A percentile compares a stretch with the other conserved stretches of the same genome.
Evolutionary conservation across 2,888 invertebrate species (phyloP).

Genomic region (Drosophila rellima): DNA sequence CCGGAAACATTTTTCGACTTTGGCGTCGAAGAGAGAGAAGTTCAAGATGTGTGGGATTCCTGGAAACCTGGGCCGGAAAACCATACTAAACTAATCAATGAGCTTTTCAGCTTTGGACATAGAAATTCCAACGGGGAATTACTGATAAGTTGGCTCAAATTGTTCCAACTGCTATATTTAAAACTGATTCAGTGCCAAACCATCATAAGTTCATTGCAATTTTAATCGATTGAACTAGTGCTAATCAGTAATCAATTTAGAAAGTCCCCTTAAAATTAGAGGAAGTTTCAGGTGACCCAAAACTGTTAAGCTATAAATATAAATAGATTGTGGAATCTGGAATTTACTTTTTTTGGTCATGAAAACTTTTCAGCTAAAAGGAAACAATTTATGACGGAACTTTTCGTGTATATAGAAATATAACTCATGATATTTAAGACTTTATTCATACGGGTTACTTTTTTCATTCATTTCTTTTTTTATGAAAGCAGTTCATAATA

Average conservation of each 20-base stretch:
- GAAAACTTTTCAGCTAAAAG: background rate
- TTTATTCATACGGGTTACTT: background rate
- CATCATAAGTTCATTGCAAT: slow-evolving; percentile 1
- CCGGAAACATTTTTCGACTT: slow-evolving; percentile 19
- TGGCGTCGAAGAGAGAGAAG: background rate
- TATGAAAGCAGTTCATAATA: too few species aligned
- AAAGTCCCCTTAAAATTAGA: background rate
- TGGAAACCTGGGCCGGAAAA: background rate
- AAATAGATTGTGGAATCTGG: background rate
- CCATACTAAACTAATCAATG: slow-evolving; percentile 5
- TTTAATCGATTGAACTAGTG: background rate
- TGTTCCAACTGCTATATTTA: slow-evolving; percentile 2
- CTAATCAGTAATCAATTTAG: background rate
- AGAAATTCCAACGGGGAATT: slow-evolving; percentile 3
- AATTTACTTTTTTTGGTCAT: background rate
- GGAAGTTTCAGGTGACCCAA: background rate
- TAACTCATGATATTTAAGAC: background rate
- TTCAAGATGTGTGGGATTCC: background rate
- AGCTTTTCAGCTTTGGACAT: background rate
- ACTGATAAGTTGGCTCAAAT: background rate
- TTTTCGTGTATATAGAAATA: background rate
- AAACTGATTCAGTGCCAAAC: slow-evolving; percentile 4
- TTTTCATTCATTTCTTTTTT: too few species aligned
- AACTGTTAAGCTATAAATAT: background rate
- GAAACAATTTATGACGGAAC: background rate